Percentiles rank a stretch among this genome's conserved stretches.
phyloP scores from a whole-genome alignment of 2,113 vertebrate species.

The Chiloscyllium plagiosum region DNA sequence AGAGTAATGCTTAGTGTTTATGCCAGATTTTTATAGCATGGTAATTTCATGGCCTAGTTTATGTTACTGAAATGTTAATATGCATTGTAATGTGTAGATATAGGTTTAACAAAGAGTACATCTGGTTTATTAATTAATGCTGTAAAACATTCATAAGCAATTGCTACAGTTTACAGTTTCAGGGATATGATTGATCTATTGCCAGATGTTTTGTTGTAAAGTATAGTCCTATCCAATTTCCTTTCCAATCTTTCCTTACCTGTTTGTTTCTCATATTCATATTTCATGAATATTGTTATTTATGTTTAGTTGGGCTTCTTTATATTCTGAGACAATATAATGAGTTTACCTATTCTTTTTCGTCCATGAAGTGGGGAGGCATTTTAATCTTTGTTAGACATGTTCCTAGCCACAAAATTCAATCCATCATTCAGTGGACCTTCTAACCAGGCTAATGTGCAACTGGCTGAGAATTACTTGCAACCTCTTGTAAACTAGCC shows the following conservation, averaged over 20 bases:
- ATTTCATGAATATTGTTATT: slow-evolving; percentile 35
- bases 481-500: background rate
- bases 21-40: slow-evolving; percentile 21
- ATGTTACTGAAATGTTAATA: slow-evolving; percentile 15
- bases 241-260: background rate
- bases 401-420: background rate
- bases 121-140: slow-evolving; percentile 33
- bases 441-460: background rate
- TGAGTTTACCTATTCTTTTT: background rate
- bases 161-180: slow-evolving; percentile 16
- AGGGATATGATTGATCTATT: slow-evolving; percentile 5
- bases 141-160: slow-evolving; percentile 31
- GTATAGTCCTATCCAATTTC: background rate
- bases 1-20: slow-evolving; percentile 15
- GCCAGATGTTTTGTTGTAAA: background rate
- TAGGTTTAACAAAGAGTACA: background rate
- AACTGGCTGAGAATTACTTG: background rate
- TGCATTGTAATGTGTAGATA: background rate
- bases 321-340: background rate
- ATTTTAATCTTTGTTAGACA: background rate
- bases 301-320: background rate
- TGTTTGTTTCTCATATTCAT: slow-evolving; percentile 18
- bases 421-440: background rate
- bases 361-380: background rate
- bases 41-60: slow-evolving; percentile 30